phyloP scores from a whole-genome alignment of 2,888 invertebrate genomes.

The Zonitis immaculata region DNA sequence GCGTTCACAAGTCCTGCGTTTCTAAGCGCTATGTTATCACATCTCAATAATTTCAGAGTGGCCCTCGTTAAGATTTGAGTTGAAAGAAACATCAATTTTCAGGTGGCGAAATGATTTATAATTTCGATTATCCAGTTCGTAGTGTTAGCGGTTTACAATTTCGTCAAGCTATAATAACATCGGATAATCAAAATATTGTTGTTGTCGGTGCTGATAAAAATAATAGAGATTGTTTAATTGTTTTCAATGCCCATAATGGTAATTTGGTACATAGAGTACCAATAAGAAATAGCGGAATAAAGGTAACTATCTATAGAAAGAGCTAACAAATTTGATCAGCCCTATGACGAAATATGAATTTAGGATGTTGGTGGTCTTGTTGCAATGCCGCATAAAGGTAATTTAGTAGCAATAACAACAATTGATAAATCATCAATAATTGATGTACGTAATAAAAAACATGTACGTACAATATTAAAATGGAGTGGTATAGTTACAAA shows the following conservation, averaged over 20 bases:
- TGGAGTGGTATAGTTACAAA: slow-evolving; percentile 89
- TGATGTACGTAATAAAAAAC: slow-evolving; percentile 83
- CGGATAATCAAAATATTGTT: slow-evolving; percentile 73
- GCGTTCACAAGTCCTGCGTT: too few relatives aligned
- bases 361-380: slow-evolving; percentile 71
- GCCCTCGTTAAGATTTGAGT: too few relatives aligned
- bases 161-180: slow-evolving; percentile 72
- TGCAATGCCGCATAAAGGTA: slow-evolving; percentile 77
- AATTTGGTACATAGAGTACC: slow-evolving; percentile 52
- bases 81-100: too few relatives aligned
- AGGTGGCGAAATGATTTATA: slow-evolving; percentile 74
- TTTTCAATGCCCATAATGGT: slow-evolving; percentile 80
- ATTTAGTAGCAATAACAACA: slow-evolving; percentile 83
- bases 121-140: slow-evolving; percentile 76
- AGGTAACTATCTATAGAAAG: slow-evolving; percentile 53
- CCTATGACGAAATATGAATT: too few relatives aligned
- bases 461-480: slow-evolving; percentile 79
- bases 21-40: too few relatives aligned
- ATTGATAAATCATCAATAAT: slow-evolving; percentile 86
- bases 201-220: slow-evolving; percentile 76
- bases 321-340: too few relatives aligned
- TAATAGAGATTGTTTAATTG: slow-evolving; percentile 73
- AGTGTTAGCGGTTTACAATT: slow-evolving; percentile 66
- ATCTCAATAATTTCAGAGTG: too few relatives aligned
- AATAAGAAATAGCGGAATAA: slow-evolving; percentile 53